A percentile compares a stretch with the other conserved stretches of the same genome.
Conservation (phyloP, 2,888 invertebrate genomes). For the Unio delphinus region DNA sequence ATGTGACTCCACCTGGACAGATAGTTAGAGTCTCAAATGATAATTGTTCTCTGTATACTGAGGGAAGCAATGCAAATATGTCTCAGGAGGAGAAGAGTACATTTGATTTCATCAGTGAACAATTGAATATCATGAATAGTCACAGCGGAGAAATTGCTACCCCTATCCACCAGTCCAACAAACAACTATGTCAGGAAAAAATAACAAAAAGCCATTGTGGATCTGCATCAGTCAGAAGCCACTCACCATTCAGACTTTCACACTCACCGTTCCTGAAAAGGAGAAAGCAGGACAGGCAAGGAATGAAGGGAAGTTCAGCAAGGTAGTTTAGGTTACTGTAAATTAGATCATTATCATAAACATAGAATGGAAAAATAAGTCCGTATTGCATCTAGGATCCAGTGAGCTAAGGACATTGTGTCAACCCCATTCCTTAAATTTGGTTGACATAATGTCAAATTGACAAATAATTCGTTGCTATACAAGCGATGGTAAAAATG, state of each 20-base stretch:
- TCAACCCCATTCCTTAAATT: too few species aligned
- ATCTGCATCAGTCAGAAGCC: constrained; percentile 6
- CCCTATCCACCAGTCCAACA: constrained; percentile 21
- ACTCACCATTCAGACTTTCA: constrained; percentile 9
- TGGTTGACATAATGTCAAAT: too few species aligned
- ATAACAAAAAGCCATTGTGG: constrained; percentile 9
- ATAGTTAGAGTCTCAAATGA: too few species aligned
- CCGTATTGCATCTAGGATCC: too few species aligned
- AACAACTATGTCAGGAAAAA: constrained; percentile 13
- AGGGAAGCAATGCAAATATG: constrained; percentile 3
- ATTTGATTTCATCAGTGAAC: constrained; percentile 33
- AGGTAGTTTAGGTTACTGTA: too few species aligned
- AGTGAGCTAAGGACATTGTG: too few species aligned
- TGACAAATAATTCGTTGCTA: too few species aligned
- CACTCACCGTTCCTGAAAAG: too few species aligned
- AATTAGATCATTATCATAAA: too few species aligned
- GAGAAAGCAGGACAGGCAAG: constrained; percentile 5
- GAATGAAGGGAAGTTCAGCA: constrained; percentile 31
- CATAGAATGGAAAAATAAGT: too few species aligned
- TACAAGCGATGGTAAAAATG: too few species aligned
- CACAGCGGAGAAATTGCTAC: constrained; percentile 29
- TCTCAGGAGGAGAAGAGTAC: constrained; percentile 13
- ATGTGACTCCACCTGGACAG: too few species aligned
- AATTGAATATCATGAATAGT: constrained; percentile 33
- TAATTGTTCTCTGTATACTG: neutral